Evolutionary conservation across 2,888 invertebrate genomes (phyloP).

Genomic region (Drosophila colorata): DNA sequence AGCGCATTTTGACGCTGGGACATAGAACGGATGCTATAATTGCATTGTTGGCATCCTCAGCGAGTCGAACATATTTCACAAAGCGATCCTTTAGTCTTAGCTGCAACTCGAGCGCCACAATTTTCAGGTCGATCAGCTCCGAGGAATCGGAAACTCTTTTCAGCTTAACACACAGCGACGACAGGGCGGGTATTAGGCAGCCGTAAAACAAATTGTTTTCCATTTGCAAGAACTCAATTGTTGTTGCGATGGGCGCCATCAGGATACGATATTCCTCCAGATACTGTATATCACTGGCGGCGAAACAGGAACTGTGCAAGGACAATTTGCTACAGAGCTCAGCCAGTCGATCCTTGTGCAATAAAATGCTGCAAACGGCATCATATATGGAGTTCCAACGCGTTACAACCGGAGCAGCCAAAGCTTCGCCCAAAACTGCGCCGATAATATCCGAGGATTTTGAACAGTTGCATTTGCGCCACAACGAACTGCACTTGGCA

Average conservation of each 20-base stretch:
- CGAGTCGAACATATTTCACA: constrained; percentile 23
- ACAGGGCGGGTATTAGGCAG: constrained; percentile 45
- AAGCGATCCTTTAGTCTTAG: constrained; percentile 23
- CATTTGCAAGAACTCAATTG: constrained; percentile 40
- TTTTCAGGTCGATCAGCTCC: constrained; percentile 24
- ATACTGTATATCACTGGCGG: constrained; percentile 41
- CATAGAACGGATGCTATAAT: constrained; percentile 51
- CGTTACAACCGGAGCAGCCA: constrained; percentile 7
- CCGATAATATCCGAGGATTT: constrained; percentile 11
- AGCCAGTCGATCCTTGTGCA: constrained; percentile 31
- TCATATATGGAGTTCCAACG: constrained; percentile 49
- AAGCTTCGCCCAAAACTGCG: constrained; percentile 14
- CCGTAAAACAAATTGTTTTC: constrained; percentile 45
- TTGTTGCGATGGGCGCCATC: constrained; percentile 44
- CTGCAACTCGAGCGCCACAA: constrained; percentile 32
- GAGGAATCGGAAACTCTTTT: constrained; percentile 37
- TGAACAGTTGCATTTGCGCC: constrained; percentile 33
- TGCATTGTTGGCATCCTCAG: constrained; percentile 33
- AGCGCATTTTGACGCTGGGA: constrained; percentile 47
- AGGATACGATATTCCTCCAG: constrained; percentile 41
- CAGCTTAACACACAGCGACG: constrained; percentile 44
- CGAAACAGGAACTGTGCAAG: constrained; percentile 41
- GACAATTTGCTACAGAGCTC: constrained; percentile 37
- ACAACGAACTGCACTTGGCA: constrained; percentile 38
- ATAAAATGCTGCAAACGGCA: constrained; percentile 34